Conservation (phyloP, 2,797 vertebrate species). For the Scarus forsteni region DNA sequence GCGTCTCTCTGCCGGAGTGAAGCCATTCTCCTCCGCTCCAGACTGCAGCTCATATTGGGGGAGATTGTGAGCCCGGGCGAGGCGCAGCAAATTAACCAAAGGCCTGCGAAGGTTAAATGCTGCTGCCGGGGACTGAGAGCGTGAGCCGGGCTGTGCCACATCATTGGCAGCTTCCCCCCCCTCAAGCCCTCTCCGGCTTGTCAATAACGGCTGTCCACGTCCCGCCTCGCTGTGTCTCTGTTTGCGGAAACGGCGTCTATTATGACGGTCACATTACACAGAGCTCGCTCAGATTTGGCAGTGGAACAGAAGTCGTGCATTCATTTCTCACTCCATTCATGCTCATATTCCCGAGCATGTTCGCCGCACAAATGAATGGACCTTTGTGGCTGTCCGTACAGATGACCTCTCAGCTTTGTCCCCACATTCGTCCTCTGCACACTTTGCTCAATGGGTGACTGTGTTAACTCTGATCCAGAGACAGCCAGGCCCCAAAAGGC, state of each 20-base stretch:
- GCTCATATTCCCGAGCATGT: constrained; percentile 26
- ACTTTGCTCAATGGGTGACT: constrained; percentile 58
- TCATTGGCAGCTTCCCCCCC: constrained; percentile 24
- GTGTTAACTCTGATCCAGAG: constrained; percentile 61
- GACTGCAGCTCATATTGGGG: constrained; percentile 42
- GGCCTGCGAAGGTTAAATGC: constrained; percentile 68
- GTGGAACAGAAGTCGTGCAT: constrained; percentile 29
- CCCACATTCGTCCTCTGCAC: constrained; percentile 60
- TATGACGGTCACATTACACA: constrained; percentile 32
- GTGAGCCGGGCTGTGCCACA: constrained; percentile 31
- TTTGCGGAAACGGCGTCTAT: constrained; percentile 29
- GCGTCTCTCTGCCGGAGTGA: constrained; percentile 46
- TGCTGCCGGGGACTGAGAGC: constrained; percentile 48
- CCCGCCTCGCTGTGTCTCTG: constrained; percentile 35
- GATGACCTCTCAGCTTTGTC: constrained; percentile 75
- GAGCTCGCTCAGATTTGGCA: constrained; percentile 36
- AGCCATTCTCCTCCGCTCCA: constrained; percentile 43
- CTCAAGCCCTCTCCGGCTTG: constrained; percentile 24
- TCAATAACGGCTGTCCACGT: constrained; percentile 52
- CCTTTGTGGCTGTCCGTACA: constrained; percentile 72
- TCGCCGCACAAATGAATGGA: constrained; percentile 60
- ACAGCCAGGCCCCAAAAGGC: constrained; percentile 43
- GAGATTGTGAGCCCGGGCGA: constrained; percentile 36
- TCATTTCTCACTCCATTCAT: constrained; percentile 36
- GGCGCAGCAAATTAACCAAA: constrained; percentile 57